Evolutionary conservation across 2,888 invertebrate genomes (phyloP).

Genomic region (Vanessa cardui): DNA sequence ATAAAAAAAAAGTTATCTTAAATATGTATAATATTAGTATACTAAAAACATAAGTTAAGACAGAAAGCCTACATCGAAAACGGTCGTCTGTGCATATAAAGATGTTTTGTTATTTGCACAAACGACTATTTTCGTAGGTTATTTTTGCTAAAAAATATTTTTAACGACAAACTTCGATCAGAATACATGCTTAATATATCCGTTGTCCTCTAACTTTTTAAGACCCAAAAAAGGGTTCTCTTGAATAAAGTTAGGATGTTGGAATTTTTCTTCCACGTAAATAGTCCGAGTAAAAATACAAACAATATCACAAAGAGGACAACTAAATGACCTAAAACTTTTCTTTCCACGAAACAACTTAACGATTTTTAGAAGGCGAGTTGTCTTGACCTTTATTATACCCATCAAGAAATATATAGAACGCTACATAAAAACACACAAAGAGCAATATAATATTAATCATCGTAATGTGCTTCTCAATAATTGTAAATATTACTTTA

Average conservation of each 20-base stretch:
- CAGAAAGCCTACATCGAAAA: too few species aligned
- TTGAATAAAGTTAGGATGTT: conserved; percentile 59
- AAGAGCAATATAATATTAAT: too few species aligned
- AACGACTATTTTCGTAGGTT: too few species aligned
- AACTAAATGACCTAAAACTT: conserved; percentile 68
- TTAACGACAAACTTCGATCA: not conserved
- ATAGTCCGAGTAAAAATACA: conserved; percentile 58
- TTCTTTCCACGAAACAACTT: conserved; percentile 49
- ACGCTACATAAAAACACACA: too few species aligned
- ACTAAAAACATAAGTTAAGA: too few species aligned
- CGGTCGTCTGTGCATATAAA: too few species aligned
- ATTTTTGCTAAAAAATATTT: not conserved
- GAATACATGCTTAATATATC: not conserved
- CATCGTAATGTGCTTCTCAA: too few species aligned
- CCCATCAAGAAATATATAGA: too few species aligned
- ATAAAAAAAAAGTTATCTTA: too few species aligned
- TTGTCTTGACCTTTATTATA: not conserved
- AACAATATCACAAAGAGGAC: conserved; percentile 75
- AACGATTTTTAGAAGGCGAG: conserved; percentile 17
- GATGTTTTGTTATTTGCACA: too few species aligned
- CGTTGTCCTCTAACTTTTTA: not conserved
- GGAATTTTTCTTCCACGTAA: conserved; percentile 57
- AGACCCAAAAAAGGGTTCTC: conserved; percentile 53
- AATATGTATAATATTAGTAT: too few species aligned
- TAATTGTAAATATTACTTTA: too few species aligned